Conservation (phyloP, 2,888 invertebrate genomes). For the Colostygia pectinataria region DNA sequence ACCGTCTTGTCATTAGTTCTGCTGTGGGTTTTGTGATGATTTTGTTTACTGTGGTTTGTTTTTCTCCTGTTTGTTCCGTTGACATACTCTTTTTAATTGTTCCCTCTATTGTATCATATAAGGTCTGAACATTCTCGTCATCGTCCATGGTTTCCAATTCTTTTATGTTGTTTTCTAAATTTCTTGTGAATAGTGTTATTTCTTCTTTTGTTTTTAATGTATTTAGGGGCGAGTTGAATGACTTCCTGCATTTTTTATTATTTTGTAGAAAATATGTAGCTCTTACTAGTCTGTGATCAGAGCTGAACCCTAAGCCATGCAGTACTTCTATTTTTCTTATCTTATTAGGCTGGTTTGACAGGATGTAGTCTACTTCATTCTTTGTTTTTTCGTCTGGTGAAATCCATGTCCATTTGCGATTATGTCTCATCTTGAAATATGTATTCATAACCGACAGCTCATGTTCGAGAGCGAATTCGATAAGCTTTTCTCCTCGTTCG, state of each 20-base stretch:
- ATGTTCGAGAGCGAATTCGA: constrained; percentile 6
- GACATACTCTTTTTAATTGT: neutral
- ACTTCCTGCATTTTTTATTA: neutral
- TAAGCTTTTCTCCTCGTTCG: constrained; percentile 8
- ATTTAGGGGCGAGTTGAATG: neutral
- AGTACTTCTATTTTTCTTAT: neutral
- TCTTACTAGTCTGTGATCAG: neutral
- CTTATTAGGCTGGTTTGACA: neutral
- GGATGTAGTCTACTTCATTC: neutral
- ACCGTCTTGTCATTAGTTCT: neutral
- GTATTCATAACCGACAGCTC: constrained; percentile 12
- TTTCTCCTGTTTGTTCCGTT: neutral
- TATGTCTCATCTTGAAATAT: constrained; percentile 13
- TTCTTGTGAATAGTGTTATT: neutral
- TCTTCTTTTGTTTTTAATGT: neutral
- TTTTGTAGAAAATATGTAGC: neutral
- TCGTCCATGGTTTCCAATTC: neutral
- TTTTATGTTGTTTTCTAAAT: neutral
- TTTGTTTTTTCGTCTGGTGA: neutral
- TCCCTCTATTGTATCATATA: neutral
- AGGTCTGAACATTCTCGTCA: neutral
- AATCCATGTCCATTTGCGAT: neutral
- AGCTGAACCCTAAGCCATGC: neutral
- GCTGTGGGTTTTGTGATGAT: neutral
- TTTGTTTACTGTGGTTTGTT: neutral